phyloP scores from a whole-genome alignment of 2,888 invertebrate genomes.

The Colostygia pectinataria region DNA sequence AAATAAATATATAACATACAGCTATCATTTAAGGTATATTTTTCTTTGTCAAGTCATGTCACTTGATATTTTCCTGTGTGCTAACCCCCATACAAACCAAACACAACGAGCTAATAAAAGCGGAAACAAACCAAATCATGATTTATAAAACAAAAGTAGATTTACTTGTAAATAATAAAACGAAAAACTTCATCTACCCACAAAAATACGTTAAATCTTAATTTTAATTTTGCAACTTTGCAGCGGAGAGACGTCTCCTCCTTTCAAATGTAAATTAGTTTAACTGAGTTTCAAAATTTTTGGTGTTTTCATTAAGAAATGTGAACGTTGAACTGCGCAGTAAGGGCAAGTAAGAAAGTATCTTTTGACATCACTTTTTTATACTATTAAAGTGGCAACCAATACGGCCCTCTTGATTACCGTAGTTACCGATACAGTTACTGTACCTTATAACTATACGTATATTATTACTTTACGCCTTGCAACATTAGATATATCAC shows the following conservation, averaged over 20 bases:
- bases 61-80: too few relatives aligned
- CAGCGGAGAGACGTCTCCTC: constrained; percentile 46
- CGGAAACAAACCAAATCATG: constrained; percentile 29
- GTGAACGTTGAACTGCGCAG: background rate
- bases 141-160: constrained; percentile 23
- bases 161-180: constrained; percentile 35
- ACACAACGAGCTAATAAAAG: too few relatives aligned
- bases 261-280: constrained; percentile 67
- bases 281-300: constrained; percentile 42
- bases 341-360: background rate
- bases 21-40: too few relatives aligned
- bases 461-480: too few relatives aligned
- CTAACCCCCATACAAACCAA: too few relatives aligned
- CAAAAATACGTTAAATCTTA: constrained; percentile 64
- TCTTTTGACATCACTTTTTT: background rate
- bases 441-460: too few relatives aligned
- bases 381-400: too few relatives aligned
- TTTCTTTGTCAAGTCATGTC: too few relatives aligned
- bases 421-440: too few relatives aligned
- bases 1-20: too few relatives aligned
- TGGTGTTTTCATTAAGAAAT: constrained; percentile 56
- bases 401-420: too few relatives aligned
- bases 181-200: constrained; percentile 45
- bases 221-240: constrained; percentile 66
- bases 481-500: too few relatives aligned